A percentile compares a stretch with the other conserved stretches of the same genome.
Conservation (phyloP, 92 coral and sea anemone genomes). For the Anthopleura xanthogrammica region DNA sequence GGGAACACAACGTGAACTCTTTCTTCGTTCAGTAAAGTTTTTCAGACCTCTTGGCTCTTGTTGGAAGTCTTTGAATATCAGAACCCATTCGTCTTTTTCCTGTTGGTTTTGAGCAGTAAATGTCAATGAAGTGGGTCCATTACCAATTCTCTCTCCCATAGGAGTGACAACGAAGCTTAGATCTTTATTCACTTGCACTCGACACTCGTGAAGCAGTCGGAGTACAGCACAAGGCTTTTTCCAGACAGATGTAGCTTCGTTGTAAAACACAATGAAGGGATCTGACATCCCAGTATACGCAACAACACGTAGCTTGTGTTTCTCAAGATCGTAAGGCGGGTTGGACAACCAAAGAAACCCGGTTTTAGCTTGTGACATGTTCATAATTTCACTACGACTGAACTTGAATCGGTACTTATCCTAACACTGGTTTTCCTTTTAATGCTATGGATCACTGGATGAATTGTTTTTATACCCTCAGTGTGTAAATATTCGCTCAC, state of each 20-base stretch:
- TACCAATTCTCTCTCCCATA: conserved; percentile 74
- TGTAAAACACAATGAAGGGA: conserved; percentile 83
- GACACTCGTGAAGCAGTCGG: conserved; percentile 51
- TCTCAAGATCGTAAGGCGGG: conserved; percentile 23
- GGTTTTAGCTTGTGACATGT: conserved; percentile 66
- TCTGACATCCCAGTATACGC: conserved; percentile 71
- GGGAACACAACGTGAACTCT: conserved; percentile 28
- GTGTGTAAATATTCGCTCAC: not conserved
- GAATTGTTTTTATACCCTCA: not conserved
- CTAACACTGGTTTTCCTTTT: not conserved
- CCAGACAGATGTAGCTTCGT: conserved; percentile 67
- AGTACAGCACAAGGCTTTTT: conserved; percentile 78
- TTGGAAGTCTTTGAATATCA: conserved; percentile 44
- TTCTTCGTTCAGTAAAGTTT: conserved; percentile 30
- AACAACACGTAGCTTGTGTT: conserved; percentile 60
- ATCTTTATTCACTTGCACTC: conserved; percentile 57
- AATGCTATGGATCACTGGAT: not conserved
- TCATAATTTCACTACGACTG: conserved; percentile 47
- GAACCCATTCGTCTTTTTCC: conserved; percentile 73
- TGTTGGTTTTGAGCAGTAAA: conserved; percentile 57
- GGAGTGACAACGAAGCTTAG: conserved; percentile 67
- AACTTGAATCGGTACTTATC: not conserved
- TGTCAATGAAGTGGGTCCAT: conserved; percentile 54
- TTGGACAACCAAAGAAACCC: conserved; percentile 65
- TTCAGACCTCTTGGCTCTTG: conserved; percentile 20